phyloP scores from a whole-genome alignment of 2,113 vertebrate genomes.

The Gadus macrocephalus region DNA sequence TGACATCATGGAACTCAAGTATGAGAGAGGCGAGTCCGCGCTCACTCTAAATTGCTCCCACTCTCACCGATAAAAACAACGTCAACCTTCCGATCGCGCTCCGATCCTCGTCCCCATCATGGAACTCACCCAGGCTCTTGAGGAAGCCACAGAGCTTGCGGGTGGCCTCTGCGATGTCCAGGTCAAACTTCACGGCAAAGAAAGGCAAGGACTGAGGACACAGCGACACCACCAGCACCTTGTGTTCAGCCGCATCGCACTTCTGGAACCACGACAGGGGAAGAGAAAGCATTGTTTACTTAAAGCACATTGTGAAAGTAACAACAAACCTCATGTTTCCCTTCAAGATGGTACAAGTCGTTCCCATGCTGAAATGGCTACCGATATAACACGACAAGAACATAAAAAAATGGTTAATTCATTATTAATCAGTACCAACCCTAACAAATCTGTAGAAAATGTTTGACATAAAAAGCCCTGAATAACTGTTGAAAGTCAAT shows the following conservation, averaged over 20 bases:
- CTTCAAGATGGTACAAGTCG: too few relatives aligned
- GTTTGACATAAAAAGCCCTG: too few relatives aligned
- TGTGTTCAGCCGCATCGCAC: conserved; percentile 71
- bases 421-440: too few relatives aligned
- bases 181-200: conserved; percentile 85
- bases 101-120: not conserved
- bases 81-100: too few relatives aligned
- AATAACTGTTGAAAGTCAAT: too few relatives aligned
- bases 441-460: too few relatives aligned
- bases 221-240: conserved; percentile 65
- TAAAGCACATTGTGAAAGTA: too few relatives aligned
- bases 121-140: conserved; percentile 83
- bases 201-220: conserved; percentile 76
- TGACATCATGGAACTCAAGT: too few relatives aligned
- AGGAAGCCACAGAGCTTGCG: conserved; percentile 90
- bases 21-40: not conserved
- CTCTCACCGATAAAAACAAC: not conserved
- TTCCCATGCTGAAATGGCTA: too few relatives aligned
- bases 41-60: not conserved
- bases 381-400: too few relatives aligned
- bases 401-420: too few relatives aligned
- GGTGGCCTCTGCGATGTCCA: conserved; percentile 82
- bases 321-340: too few relatives aligned
- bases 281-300: not conserved
- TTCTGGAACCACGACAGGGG: conserved; percentile 55